Base-by-base conservation (phyloP, 1,140 invertebrate genomes). In the Chironomus striatipennis region DNA sequence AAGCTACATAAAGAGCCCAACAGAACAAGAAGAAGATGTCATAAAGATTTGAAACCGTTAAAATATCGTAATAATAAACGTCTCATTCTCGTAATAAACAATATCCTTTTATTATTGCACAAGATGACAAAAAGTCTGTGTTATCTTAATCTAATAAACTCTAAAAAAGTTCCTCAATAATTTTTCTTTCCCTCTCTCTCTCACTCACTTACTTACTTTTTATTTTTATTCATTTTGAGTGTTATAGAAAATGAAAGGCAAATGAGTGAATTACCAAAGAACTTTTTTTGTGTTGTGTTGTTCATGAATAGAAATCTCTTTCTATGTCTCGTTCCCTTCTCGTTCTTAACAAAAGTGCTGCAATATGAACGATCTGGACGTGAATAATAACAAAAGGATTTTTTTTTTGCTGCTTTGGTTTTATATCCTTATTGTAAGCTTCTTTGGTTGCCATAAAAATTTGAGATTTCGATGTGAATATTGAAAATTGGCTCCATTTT, bases 101-200 rank as follows among this genome's bases (percentile, higher is more conserved):
- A 70, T 70, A 70, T 70, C 65, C 65, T 21, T 70, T 20, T 21
- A 57, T 12, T n/a, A 70, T 20, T 20, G 17, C 17, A 70, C 6
- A 70, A 20, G 65, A 70, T 70, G 65, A 70, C 65, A 70, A 70
- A 70, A 70, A 70, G 65, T 70, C 65, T 70, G 65, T 70, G 17
- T 70, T 70, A 70, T 70, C 65, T 70, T 70, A 70, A 70, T 70
- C 65, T 70, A 21, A 21, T 57, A 57, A 57, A 57, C 47, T 57
- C 47, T 57, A 12, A 70, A 70, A 70, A 70, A 70, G 8, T 70
- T 70, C 65, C 65, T 57, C 47, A 57, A 57, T 34, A 34, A 34
- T 34, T 34, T 34, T 34, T 34, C 24, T 34, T 34, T 34, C 24
- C 24, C 24, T 34, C 24, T 34, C 24, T 34, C 24, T n/a, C n/a